These are phyloP conservation scores for Drosophila ercepeae DNA, from an alignment of 1,140 invertebrate species.

Conservation along the genomic window DNA sequence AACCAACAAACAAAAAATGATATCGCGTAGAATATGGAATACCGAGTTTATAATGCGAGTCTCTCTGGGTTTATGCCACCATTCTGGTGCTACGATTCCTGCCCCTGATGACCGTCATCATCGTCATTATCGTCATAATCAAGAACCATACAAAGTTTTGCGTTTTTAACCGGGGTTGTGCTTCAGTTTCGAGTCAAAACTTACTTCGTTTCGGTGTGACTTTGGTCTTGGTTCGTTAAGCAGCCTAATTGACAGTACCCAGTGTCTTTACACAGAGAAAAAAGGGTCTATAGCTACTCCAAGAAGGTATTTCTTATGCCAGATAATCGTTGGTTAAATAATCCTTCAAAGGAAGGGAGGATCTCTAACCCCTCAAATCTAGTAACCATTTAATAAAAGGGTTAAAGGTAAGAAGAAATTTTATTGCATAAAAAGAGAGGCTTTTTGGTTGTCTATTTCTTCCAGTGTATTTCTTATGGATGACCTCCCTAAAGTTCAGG, in stretches of 20 bases:
- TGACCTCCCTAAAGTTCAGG: no score
- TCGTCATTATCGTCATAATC: background rate
- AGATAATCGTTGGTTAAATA: no score
- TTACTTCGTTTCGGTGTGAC: slow-evolving; percentile 17
- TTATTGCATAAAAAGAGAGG: no score
- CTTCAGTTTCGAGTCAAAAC: slow-evolving; percentile 5
- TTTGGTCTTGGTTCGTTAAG: slow-evolving; percentile 54
- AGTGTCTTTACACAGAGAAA: slow-evolving; percentile 1
- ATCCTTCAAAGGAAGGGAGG: no score
- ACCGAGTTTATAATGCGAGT: slow-evolving; percentile 41
- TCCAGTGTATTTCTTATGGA: no score
- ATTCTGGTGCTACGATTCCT: background rate
- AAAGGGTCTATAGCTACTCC: background rate
- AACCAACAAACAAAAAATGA: background rate
- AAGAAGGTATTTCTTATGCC: background rate
- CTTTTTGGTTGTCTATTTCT: no score
- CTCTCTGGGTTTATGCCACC: background rate
- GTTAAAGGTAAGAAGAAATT: no score
- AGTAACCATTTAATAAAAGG: no score
- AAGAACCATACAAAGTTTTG: no score
- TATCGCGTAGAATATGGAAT: slow-evolving; percentile 15
- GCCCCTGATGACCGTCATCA: slow-evolving; percentile 11
- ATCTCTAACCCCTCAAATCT: no score
- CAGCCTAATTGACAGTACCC: slow-evolving; percentile 55
- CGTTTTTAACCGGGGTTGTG: background rate